These are phyloP conservation scores for Carduelis carduelis DNA, from an alignment of 2,797 vertebrate genomes.

Conservation along the genomic window DNA sequence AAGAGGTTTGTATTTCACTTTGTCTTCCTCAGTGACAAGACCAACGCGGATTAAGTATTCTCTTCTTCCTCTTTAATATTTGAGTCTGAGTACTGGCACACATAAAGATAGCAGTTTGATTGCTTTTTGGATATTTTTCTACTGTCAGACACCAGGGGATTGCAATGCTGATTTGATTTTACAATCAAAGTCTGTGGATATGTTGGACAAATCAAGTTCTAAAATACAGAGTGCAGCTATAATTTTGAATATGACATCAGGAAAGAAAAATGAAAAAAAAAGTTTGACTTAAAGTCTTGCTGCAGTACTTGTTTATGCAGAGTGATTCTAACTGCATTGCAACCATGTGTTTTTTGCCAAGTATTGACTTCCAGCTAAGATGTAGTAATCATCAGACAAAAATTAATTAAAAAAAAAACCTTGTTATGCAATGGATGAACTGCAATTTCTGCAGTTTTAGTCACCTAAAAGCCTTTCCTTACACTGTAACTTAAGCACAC, in stretches of 20 bases:
- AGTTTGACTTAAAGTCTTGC: neutral
- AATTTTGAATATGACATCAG: neutral
- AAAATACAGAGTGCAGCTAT: neutral
- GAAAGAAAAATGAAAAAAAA: neutral
- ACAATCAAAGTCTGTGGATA: neutral
- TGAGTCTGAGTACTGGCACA: neutral
- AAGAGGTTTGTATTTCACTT: neutral
- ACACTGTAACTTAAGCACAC: neutral
- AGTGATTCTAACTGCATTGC: neutral
- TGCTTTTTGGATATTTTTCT: neutral
- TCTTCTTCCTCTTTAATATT: neutral
- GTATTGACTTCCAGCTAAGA: neutral
- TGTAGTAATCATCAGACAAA: neutral
- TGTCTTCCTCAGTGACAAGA: neutral
- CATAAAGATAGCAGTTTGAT: neutral
- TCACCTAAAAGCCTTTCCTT: neutral
- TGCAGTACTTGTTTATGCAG: neutral
- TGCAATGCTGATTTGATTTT: neutral
- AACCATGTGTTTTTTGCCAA: neutral
- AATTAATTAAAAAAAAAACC: neutral
- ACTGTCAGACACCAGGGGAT: neutral
- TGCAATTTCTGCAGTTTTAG: neutral
- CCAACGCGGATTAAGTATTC: neutral
- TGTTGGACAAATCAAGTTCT: neutral
- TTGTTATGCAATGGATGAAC: neutral